Evolutionary conservation across 2,797 vertebrate genomes (phyloP).

Genomic region (Rhodeus uyekii): DNA sequence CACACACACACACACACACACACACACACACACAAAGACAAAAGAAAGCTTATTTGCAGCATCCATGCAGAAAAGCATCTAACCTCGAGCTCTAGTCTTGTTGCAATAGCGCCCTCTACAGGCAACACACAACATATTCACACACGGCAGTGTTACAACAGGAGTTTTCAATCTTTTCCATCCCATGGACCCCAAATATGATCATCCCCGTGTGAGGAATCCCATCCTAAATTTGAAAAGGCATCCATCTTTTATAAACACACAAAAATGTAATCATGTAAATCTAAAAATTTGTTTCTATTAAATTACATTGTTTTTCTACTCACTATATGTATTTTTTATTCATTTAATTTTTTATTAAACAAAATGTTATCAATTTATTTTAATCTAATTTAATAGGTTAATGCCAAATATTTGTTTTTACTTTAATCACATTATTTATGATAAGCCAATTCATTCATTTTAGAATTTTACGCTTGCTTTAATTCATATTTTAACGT

Average conservation of each 20-base stretch:
- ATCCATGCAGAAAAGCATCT: background rate
- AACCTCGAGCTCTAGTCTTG: background rate
- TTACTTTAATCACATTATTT: too few relatives aligned
- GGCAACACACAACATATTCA: background rate
- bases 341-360: background rate
- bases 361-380: too few relatives aligned
- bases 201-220: background rate
- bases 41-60: background rate
- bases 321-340: background rate
- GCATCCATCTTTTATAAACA: background rate
- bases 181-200: background rate
- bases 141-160: background rate
- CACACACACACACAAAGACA: background rate
- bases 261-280: background rate
- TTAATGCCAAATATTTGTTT: too few relatives aligned
- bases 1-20: background rate
- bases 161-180: background rate
- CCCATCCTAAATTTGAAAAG: background rate
- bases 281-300: background rate
- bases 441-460: too few relatives aligned
- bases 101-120: constrained; percentile 29
- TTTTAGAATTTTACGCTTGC: too few relatives aligned
- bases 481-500: too few relatives aligned
- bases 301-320: background rate
- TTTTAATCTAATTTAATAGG: too few relatives aligned